Conservation (phyloP, 2,888 invertebrate genomes). For the Drosophila nr. fundita region DNA sequence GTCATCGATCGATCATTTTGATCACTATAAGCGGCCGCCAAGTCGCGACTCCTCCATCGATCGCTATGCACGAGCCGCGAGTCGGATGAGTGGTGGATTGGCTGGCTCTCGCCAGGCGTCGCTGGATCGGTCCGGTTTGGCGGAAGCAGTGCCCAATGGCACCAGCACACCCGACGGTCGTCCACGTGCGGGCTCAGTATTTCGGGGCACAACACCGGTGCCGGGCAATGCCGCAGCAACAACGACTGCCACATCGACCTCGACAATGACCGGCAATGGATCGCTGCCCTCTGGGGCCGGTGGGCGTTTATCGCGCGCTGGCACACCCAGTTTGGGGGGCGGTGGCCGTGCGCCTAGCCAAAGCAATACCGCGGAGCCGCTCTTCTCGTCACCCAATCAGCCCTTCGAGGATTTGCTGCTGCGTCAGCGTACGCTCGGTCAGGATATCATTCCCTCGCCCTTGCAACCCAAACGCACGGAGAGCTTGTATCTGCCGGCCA, state of each 20-base stretch:
- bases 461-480: conserved; percentile 96
- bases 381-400: conserved; percentile 85
- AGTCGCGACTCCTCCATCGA: conserved; percentile 95
- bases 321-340: conserved; percentile 85
- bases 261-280: conserved; percentile 87
- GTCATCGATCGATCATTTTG: conserved; percentile 95
- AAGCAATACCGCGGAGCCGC: conserved; percentile 85
- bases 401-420: conserved; percentile 94
- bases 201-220: conserved; percentile 85
- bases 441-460: conserved; percentile 94
- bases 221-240: conserved; percentile 27
- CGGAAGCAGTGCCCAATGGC: conserved; percentile 62
- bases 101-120: conserved; percentile 91
- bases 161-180: conserved; percentile 75
- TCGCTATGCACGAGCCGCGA: conserved; percentile 90
- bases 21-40: conserved; percentile 96
- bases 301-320: conserved; percentile 85
- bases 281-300: conserved; percentile 86
- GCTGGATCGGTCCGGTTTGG: conserved; percentile 88
- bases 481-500: conserved; percentile 91
- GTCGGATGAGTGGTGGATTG: conserved; percentile 86
- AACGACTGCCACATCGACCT: conserved; percentile 34
- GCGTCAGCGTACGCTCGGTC: conserved; percentile 92
- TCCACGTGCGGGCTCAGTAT: conserved; percentile 87
- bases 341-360: conserved; percentile 74